Percentiles rank a stretch among this genome's conserved stretches.
Evolutionary conservation across 2,113 vertebrate genomes (phyloP).

Genomic region (Oreochromis aureus): DNA sequence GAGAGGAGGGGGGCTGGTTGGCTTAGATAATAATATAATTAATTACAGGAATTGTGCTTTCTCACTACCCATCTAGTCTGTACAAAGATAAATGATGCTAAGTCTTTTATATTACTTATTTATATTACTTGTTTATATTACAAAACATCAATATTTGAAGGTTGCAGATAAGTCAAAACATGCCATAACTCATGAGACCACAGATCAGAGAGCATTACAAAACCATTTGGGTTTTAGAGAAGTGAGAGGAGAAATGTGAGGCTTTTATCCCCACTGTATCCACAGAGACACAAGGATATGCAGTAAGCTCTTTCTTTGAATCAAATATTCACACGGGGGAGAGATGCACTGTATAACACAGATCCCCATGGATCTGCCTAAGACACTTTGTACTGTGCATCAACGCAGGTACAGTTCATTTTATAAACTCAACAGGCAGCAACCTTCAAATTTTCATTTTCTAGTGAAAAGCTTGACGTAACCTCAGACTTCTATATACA

Average conservation of each 20-base stretch:
- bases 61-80: neutral
- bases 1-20: neutral
- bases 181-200: slow-evolving; percentile 7
- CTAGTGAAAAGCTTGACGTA: neutral
- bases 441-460: neutral
- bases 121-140: neutral
- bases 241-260: slow-evolving; percentile 27
- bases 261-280: slow-evolving; percentile 47
- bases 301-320: slow-evolving; percentile 36
- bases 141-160: slow-evolving; percentile 12
- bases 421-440: slow-evolving; percentile 6
- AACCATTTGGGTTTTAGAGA: slow-evolving; percentile 33
- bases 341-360: slow-evolving; percentile 26
- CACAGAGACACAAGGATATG: slow-evolving; percentile 29
- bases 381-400: slow-evolving; percentile 16
- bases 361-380: slow-evolving; percentile 3
- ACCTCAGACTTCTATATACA: neutral
- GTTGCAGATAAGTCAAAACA: neutral
- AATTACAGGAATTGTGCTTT: slow-evolving; percentile 33
- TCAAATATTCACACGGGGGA: slow-evolving; percentile 62
- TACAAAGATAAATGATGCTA: neutral
- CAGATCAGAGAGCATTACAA: slow-evolving; percentile 11
- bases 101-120: neutral
- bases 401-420: slow-evolving; percentile 33
- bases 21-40: slow-evolving; percentile 43